A percentile compares a stretch with the other conserved stretches of the same genome.
phyloP scores from a whole-genome alignment of 2,888 invertebrate species.

The Seira musarum region DNA sequence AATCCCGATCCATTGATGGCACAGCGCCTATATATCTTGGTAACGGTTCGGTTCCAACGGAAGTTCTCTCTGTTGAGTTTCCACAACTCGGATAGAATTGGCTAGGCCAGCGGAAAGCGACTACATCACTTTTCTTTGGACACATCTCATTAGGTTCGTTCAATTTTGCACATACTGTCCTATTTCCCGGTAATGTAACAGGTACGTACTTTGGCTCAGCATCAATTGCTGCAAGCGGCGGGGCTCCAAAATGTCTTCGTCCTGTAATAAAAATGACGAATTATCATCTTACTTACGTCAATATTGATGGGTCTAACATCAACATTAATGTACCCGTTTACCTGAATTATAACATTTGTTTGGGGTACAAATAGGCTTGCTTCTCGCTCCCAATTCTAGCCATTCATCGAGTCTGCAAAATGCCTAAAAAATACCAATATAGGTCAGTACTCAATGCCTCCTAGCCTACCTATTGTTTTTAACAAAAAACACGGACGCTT shows the following conservation, averaged over 20 bases:
- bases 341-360: constrained; percentile 49
- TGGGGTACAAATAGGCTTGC: constrained; percentile 20
- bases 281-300: too few species aligned
- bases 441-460: too few species aligned
- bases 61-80: background rate
- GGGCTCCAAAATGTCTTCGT: constrained; percentile 38
- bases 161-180: constrained; percentile 38
- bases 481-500: too few species aligned
- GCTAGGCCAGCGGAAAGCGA: constrained; percentile 28
- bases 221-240: constrained; percentile 48
- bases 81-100: constrained; percentile 38
- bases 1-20: constrained; percentile 18
- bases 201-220: constrained; percentile 46
- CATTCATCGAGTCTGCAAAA: constrained; percentile 29
- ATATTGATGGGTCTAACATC: too few species aligned
- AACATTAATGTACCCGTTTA: too few species aligned
- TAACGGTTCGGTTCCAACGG: background rate
- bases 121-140: background rate
- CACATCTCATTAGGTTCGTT: constrained; percentile 24
- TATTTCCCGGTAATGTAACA: constrained; percentile 33
- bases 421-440: constrained; percentile 33
- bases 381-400: constrained; percentile 37
- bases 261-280: too few species aligned
- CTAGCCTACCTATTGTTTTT: too few species aligned
- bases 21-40: constrained; percentile 28